phyloP scores from a whole-genome alignment of 2,888 invertebrate species.

The Agriopis aurantiaria region DNA sequence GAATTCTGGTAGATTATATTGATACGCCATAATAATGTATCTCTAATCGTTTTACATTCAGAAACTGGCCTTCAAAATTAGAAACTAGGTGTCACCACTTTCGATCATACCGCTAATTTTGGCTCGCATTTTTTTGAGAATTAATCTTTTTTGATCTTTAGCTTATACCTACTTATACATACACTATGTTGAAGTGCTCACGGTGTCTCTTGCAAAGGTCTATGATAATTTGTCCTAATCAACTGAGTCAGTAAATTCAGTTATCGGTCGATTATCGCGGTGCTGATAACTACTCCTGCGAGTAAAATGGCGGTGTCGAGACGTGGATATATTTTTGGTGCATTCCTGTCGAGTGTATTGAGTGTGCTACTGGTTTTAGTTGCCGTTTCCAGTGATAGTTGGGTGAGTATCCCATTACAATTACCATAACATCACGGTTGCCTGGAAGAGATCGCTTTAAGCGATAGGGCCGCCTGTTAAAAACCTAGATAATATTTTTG shows the following conservation, averaged over 20 bases:
- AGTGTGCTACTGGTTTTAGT: conserved; percentile 71
- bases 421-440: no score
- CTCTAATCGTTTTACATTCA: not conserved
- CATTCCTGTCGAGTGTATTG: conserved; percentile 72
- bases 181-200: no score
- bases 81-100: no score
- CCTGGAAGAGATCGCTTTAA: no score
- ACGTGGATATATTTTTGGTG: conserved; percentile 74
- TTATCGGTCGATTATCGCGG: conserved; percentile 44
- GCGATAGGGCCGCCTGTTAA: no score
- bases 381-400: conserved; percentile 74
- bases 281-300: conserved; percentile 19
- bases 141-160: no score
- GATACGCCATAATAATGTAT: not conserved
- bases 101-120: no score
- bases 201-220: no score
- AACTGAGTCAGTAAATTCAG: conserved; percentile 26
- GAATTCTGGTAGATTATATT: not conserved
- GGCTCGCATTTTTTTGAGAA: no score
- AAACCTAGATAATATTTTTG: no score
- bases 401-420: conserved; percentile 66
- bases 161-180: no score
- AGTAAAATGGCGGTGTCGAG: conserved; percentile 77
- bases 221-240: conserved; percentile 1
- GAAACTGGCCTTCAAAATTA: no score